Base-by-base conservation (phyloP, 2,888 invertebrate species). In the Meteorus colon region DNA sequence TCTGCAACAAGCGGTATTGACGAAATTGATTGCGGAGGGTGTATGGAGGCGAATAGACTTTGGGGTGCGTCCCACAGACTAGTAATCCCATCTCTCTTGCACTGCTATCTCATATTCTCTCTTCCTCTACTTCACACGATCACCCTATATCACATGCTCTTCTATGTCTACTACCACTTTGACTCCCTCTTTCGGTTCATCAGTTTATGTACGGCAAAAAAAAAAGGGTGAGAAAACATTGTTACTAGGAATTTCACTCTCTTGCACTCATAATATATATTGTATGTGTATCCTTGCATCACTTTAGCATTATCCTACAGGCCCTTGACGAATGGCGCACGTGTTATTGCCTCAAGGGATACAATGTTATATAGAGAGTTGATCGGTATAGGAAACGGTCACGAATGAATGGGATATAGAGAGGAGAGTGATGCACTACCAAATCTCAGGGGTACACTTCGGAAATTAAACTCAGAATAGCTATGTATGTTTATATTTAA, bases 1-100 rank as follows among this genome's bases (percentile, higher is more conserved):
- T 84, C 85, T 83, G 84, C 86, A 87, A 86, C 86, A 87, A 87
- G 86, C 86, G 85, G 84, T 86, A 87, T 87, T 87, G 87, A 87
- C 85, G 86, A 87, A 87, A 87, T 87, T 87, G 87, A 87, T 87
- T 87, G 87, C 83, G 83, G 84, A 82, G 84, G 82, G 83, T n/a
- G n/a, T 69, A 51, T 65, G 73, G 19, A 77, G 34, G 66, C 48
- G 66, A 62, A 70, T 59, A 70, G 59, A 70, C 71, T 71, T 74
- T 65, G 59, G 69, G 71, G 65, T 67, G 60, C 45, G 48, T 81
- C 84, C 41, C 37, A 66, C 37, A 41, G 67, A 59, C 60, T 16
- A 62, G 67, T 62, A 67, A 68, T 75, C 65, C 55, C 74, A 60
- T 66, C 69, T 75, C 75, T 63, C 70, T 77, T 62, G 34, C 71